Conservation (phyloP, 2,113 vertebrate species). For the Varanus salvator region DNA sequence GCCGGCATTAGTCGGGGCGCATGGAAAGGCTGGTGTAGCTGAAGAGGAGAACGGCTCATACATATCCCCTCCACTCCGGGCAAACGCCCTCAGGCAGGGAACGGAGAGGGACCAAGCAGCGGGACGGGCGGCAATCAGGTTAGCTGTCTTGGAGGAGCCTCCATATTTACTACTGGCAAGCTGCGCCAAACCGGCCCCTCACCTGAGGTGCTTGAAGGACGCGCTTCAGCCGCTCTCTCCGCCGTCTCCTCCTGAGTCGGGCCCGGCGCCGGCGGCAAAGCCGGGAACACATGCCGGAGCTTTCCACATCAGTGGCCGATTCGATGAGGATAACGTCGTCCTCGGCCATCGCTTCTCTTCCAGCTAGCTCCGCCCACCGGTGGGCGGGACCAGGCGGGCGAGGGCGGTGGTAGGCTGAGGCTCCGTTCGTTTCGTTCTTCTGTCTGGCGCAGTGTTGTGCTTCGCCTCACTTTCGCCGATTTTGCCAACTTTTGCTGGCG, state of each 20-base stretch:
- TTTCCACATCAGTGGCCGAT: constrained; percentile 20
- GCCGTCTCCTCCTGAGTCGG: background rate
- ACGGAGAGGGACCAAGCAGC: background rate
- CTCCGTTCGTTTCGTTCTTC: too few relatives aligned
- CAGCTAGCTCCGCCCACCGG: background rate
- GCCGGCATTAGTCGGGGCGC: background rate
- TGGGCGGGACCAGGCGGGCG: background rate
- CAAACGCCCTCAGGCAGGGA: background rate
- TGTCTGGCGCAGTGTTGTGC: too few relatives aligned
- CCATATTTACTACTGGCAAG: constrained; percentile 24
- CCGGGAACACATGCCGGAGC: background rate
- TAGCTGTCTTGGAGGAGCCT: background rate
- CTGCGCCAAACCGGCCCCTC: constrained; percentile 2
- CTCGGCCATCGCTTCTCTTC: constrained; percentile 29
- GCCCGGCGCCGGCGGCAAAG: too few relatives aligned
- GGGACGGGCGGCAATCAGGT: too few relatives aligned
- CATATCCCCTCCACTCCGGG: too few relatives aligned
- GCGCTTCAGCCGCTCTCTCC: background rate
- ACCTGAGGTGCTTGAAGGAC: background rate
- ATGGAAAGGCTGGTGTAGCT: background rate
- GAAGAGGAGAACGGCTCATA: too few relatives aligned
- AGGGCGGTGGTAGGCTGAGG: too few relatives aligned
- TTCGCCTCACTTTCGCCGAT: background rate
- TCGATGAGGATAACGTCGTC: background rate
- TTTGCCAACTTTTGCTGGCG: background rate